Evolutionary conservation across 2,888 invertebrate genomes (phyloP), one percentile per base, ranked within the genome.

Genomic region (Lochmaea capreae): DNA sequence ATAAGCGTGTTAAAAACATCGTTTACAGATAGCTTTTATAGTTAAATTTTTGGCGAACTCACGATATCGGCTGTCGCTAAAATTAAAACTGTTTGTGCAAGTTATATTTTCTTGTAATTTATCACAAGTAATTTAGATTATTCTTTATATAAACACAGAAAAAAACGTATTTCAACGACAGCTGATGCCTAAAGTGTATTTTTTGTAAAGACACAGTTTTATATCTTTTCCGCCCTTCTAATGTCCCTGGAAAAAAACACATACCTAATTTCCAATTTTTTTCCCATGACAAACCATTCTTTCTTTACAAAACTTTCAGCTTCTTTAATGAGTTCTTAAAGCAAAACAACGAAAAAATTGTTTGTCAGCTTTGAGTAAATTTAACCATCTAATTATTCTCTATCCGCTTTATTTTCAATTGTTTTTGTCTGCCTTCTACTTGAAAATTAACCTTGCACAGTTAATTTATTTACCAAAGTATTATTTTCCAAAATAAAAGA

Each of bases 301-400:
- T 54, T 49, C n/a, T 49, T 16, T 12, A 54, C 3, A 18, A 16
- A 54, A 54, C 54, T 18, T 54, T 16, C 11, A 14, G n/a, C 14
- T 16, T 61, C 39, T 6, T 39, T 61, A 61, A 61, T 16, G 61
- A 61, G 14, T 39, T 39, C 33, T 61, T 39, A 39, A 61, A 39
- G 39, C 18, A 14, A 61, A 61, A 39, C 61, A 9, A 26, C 26
- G 14, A 61, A 61, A 11, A 54, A 39, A 61, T 33, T 16, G 39
- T 61, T 61, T 61, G 61, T 61, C 16, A 61, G 61, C 39, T 33
- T 39, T 9, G n/a, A 10, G 33, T 12, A 14, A 61, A 26, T 22
- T 12, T 22, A 57, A 57, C 22, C 57, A 18, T 11, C 57, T 57
- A 22, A 18, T 18, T 39, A 39, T 39, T 39, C 9, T 26, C 14